phyloP scores from a whole-genome alignment of 2,113 vertebrate species.

The Onychostoma macrolepis region DNA sequence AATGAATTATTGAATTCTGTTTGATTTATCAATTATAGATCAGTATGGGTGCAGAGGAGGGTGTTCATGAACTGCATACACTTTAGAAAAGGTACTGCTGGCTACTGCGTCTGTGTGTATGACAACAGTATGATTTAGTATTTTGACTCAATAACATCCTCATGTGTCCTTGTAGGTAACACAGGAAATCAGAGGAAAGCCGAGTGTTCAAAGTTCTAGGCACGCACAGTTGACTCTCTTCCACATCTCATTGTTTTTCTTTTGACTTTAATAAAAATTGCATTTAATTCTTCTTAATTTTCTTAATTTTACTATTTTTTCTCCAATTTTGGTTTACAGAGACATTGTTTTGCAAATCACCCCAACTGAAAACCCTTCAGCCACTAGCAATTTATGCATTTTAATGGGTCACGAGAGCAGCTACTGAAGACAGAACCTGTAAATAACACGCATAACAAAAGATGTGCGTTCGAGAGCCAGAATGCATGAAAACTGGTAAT shows the following conservation, averaged over 20 bases:
- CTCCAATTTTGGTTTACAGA: conserved; percentile 63
- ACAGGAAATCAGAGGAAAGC: conserved; percentile 87
- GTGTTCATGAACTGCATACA: conserved; percentile 88
- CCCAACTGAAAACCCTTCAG: conserved; percentile 79
- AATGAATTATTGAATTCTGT: background rate
- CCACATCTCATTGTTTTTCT: background rate
- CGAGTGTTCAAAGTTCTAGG: conserved; percentile 84
- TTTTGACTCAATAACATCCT: too few relatives aligned
- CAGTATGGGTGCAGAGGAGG: conserved; percentile 88
- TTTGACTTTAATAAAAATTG: background rate
- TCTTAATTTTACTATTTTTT: too few relatives aligned
- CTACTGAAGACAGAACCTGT: conserved; percentile 72
- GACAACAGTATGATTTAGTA: too few relatives aligned
- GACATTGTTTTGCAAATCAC: conserved; percentile 88
- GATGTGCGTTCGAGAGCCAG: background rate
- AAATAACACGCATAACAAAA: background rate
- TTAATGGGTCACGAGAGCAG: conserved; percentile 87
- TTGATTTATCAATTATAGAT: conserved; percentile 68
- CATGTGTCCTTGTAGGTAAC: conserved; percentile 76
- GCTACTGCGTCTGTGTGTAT: too few relatives aligned
- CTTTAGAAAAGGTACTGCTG: conserved; percentile 88
- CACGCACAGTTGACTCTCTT: conserved; percentile 71
- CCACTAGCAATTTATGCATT: conserved; percentile 87
- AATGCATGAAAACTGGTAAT: background rate
- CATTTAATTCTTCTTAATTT: background rate